Evolutionary conservation across 2,888 invertebrate genomes (phyloP).

Genomic region (Eulithis testata): DNA sequence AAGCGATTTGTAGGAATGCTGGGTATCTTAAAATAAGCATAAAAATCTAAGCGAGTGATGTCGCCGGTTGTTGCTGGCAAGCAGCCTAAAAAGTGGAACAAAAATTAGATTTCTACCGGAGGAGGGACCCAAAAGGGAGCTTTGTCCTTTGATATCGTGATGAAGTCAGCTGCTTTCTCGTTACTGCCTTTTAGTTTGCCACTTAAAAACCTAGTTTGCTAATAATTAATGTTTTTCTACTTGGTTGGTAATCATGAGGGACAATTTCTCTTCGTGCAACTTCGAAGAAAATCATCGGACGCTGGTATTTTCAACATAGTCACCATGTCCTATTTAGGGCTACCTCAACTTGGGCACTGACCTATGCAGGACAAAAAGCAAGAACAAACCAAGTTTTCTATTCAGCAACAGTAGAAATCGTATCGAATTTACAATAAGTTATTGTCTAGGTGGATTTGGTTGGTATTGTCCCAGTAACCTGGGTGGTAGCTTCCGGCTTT

Average conservation of each 20-base stretch:
- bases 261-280: too few relatives aligned
- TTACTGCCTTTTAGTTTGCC: slow-evolving; percentile 44
- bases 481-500: slow-evolving; percentile 58
- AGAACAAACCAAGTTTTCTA: slow-evolving; percentile 12
- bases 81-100: slow-evolving; percentile 61
- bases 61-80: slow-evolving; percentile 38
- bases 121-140: slow-evolving; percentile 49
- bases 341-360: background rate
- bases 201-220: slow-evolving; percentile 11
- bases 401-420: slow-evolving; percentile 67
- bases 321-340: too few relatives aligned
- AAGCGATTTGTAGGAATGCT: too few relatives aligned
- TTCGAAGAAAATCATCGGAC: too few relatives aligned
- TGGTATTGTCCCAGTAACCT: slow-evolving; percentile 50
- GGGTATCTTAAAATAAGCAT: too few relatives aligned
- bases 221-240: background rate
- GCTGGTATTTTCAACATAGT: too few relatives aligned
- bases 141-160: slow-evolving; percentile 67
- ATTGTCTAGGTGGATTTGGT: slow-evolving; percentile 60
- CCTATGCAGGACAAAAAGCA: background rate
- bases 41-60: slow-evolving; percentile 11
- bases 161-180: slow-evolving; percentile 63
- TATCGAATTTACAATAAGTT: slow-evolving; percentile 74
- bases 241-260: too few relatives aligned
- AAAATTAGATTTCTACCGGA: slow-evolving; percentile 72